These are phyloP conservation scores for Bombyx huttoni DNA, from an alignment of 2,888 invertebrate genomes.

Conservation along the genomic window DNA sequence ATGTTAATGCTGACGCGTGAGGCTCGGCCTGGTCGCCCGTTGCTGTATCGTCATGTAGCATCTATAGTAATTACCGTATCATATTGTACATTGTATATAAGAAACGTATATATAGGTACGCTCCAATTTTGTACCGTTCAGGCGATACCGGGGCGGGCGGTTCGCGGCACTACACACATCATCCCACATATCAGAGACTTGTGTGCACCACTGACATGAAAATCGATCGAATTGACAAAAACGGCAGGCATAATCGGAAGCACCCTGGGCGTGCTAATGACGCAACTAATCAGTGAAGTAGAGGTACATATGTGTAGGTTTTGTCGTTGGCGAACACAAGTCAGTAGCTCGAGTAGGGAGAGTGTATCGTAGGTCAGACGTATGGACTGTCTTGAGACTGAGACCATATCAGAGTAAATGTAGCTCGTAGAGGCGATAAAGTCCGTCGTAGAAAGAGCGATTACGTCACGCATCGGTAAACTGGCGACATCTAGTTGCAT, in stretches of 20 bases:
- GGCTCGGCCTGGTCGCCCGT: constrained; percentile 40
- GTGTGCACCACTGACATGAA: constrained; percentile 31
- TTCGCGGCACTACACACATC: constrained; percentile 60
- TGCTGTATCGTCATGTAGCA: constrained; percentile 47
- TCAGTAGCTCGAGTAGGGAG: constrained; percentile 64
- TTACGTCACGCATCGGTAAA: constrained; percentile 29
- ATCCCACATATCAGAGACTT: constrained; percentile 69
- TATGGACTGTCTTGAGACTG: constrained; percentile 70
- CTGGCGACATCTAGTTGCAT: constrained; percentile 26
- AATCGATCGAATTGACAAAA: not conserved
- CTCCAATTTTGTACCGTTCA: constrained; percentile 53
- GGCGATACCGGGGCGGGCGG: constrained; percentile 45
- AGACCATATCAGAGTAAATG: constrained; percentile 68
- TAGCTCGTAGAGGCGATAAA: constrained; percentile 45
- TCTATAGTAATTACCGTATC: constrained; percentile 55
- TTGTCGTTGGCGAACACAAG: constrained; percentile 49
- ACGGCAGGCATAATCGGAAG: too few species aligned
- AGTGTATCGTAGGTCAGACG: constrained; percentile 65
- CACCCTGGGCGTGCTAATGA: not conserved
- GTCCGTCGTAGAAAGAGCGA: constrained; percentile 66
- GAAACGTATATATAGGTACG: constrained; percentile 59
- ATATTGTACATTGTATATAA: constrained; percentile 70
- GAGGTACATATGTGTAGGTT: not conserved
- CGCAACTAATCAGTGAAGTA: not conserved
- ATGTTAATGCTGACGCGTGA: constrained; percentile 57